Base-by-base conservation (phyloP, 2,113 vertebrate species). In the Trogon surrucura region DNA sequence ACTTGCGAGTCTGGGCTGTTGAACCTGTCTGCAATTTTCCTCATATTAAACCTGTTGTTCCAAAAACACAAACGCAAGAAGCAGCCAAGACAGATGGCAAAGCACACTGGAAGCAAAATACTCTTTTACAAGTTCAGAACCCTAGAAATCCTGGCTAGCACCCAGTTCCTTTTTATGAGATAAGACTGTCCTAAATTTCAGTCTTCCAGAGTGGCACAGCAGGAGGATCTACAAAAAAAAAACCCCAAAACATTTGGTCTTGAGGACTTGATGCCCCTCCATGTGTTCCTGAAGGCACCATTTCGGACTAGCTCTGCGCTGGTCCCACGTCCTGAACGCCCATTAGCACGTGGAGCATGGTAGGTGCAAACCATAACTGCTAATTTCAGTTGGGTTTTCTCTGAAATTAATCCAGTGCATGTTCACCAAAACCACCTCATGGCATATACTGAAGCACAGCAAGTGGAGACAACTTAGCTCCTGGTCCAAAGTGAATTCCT, bases 221-320 rank as follows among this genome's bases (percentile, higher is more conserved):
- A 69, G 45, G 4, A 88, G 1, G 8, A 75, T 45, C 25, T 50
- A 26, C 5, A 73, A 50, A 70, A 67, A 67, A 57, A 51, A 27
- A 0, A 47, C 10, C 0, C 1, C 29, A 41, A 41, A 41, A 41
- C 41, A 1, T 65, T 38, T 77, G 20, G 29, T 91, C 45, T 36
- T 60, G n/a, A 66, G 13, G 67, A 73, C 14, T 53, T 5, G 2
- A 45, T 25, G 54, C 22, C 36, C 32, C 32, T 50, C 34, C 10
- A 21, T 0, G 1, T 27, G 16, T 30, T 70, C 36, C 30, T 27
- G 50, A 16, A 58, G 36, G 0, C 45, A 36, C 30, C 2, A 1
- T 32, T 88, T 58, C 50, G 80, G 64, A 62, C 9, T 29, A 73
- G 26, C 54, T 69, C n/a, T 11, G n/a, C 44, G 32, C 29, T 69